Evolutionary conservation across 92 coral and sea anemone genomes (phyloP).

Genomic region (Heteractis magnifica): DNA sequence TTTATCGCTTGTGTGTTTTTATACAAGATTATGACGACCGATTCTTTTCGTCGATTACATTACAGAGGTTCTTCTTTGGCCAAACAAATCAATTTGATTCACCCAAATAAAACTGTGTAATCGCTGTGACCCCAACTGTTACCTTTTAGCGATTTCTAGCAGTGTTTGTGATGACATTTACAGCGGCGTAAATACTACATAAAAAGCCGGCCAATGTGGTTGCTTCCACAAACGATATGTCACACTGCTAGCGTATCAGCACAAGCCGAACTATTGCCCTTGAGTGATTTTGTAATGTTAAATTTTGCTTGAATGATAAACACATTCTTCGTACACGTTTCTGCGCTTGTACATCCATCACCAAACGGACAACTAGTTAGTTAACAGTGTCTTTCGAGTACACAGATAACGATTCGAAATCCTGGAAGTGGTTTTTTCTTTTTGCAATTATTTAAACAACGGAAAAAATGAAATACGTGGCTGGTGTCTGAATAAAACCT

Average conservation of each 20-base stretch:
- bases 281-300: not conserved
- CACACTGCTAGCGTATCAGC: not conserved
- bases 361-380: not conserved
- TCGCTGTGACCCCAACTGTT: constrained; percentile 5
- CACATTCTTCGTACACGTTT: not conserved
- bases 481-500: not conserved
- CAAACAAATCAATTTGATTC: constrained; percentile 13
- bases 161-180: constrained; percentile 9
- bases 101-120: not conserved
- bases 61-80: not conserved
- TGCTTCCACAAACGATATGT: not conserved
- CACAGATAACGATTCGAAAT: not conserved
- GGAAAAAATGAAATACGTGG: not conserved
- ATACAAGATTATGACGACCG: constrained; percentile 9
- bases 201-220: constrained; percentile 4
- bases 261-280: not conserved
- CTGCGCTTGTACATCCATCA: not conserved
- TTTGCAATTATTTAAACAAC: constrained; percentile 3
- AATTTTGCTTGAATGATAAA: constrained; percentile 2
- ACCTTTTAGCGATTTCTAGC: not conserved
- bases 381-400: not conserved
- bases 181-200: constrained; percentile 23
- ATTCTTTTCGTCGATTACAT: constrained; percentile 3
- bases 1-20: constrained; percentile 24
- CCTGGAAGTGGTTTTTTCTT: not conserved